Evolutionary conservation across 2,113 vertebrate genomes (phyloP).

Genomic region (Rhinolophus sinicus): DNA sequence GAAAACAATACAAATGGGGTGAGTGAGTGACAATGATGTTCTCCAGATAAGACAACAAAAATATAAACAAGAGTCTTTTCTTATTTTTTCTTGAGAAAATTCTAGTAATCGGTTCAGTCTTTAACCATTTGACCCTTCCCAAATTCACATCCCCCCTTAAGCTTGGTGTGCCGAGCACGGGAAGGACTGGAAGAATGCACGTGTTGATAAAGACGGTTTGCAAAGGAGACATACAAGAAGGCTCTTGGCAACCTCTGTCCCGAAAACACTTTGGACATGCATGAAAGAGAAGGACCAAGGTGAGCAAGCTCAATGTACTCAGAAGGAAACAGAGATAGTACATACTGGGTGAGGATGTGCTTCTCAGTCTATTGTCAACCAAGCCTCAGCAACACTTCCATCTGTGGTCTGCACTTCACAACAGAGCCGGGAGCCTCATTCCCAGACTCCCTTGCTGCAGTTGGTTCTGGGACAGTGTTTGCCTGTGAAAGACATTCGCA

Average conservation of each 20-base stretch:
- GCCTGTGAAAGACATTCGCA: background rate
- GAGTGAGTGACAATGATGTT: slow-evolving; percentile 22
- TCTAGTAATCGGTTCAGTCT: background rate
- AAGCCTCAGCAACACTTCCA: background rate
- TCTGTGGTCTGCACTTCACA: background rate
- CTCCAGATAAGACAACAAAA: slow-evolving; percentile 36
- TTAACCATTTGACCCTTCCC: background rate
- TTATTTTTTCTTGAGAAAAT: slow-evolving; percentile 46
- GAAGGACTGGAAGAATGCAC: background rate
- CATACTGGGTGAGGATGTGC: background rate
- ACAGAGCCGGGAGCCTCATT: background rate
- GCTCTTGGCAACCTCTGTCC: no score
- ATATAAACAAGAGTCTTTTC: slow-evolving; percentile 44
- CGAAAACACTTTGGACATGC: background rate
- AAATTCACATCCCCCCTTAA: background rate
- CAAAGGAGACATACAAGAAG: background rate
- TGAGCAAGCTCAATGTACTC: background rate
- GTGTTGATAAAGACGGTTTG: background rate
- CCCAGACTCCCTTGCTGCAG: background rate
- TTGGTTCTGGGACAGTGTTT: background rate
- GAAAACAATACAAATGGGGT: slow-evolving; percentile 31
- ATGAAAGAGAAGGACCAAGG: background rate
- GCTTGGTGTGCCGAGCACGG: background rate
- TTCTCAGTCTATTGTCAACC: background rate
- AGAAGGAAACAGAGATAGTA: background rate